Evolutionary conservation across 2,888 invertebrate genomes (phyloP).

Genomic region (Ametastegia equiseti): DNA sequence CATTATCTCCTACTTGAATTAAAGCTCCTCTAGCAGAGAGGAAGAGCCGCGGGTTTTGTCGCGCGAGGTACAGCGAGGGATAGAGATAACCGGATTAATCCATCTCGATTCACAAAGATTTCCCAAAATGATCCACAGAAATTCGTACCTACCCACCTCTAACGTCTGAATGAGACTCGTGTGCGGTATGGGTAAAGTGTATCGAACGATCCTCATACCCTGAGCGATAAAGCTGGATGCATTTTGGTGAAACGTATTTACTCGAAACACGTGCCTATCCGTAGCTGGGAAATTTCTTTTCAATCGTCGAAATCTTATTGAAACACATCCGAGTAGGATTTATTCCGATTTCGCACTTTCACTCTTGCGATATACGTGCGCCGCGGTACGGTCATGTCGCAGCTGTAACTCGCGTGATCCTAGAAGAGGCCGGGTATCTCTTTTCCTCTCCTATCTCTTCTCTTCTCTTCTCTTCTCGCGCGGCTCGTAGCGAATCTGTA

Average conservation of each 20-base stretch:
- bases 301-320: background rate
- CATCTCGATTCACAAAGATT: background rate
- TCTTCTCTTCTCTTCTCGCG: background rate
- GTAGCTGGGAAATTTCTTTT: background rate
- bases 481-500: slow-evolving; percentile 37
- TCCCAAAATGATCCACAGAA: background rate
- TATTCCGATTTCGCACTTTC: slow-evolving; percentile 30
- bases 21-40: background rate
- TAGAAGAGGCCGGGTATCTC: slow-evolving; percentile 23
- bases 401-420: background rate
- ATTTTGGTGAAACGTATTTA: background rate
- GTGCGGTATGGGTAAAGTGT: background rate
- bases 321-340: background rate
- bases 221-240: background rate
- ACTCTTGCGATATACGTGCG: background rate
- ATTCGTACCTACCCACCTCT: too few relatives aligned
- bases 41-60: background rate
- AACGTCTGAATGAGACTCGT: background rate
- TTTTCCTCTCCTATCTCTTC: background rate
- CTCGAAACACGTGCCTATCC: background rate
- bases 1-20: slow-evolving; percentile 13
- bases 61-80: background rate
- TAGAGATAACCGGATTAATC: slow-evolving; percentile 14
- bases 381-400: background rate
- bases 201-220: background rate